Evolutionary conservation across 2,888 invertebrate species (phyloP).

Genomic region (Helobdella robusta): DNA sequence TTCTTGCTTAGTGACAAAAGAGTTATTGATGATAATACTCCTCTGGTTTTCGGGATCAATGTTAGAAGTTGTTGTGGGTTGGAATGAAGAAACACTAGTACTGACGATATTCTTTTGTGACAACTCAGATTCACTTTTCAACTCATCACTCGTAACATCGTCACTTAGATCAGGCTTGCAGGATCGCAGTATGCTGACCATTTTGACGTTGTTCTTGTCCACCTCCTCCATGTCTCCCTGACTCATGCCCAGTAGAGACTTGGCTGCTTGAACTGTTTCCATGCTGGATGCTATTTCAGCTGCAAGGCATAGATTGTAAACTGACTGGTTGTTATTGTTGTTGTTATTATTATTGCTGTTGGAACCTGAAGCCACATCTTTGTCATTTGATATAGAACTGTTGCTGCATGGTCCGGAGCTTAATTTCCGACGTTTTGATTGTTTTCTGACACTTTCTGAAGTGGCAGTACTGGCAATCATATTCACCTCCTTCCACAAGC

Average conservation of each 20-base stretch:
- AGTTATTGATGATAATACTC: not conserved
- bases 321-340: conserved; percentile 17
- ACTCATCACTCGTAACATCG: too few relatives aligned
- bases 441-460: too few relatives aligned
- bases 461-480: too few relatives aligned
- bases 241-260: conserved; percentile 20
- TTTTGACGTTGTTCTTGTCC: conserved; percentile 12
- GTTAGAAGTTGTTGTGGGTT: too few relatives aligned
- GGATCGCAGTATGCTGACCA: conserved; percentile 12
- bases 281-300: conserved; percentile 24
- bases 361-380: too few relatives aligned
- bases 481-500: too few relatives aligned
- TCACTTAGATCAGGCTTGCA: not conserved
- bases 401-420: too few relatives aligned
- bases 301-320: conserved; percentile 18
- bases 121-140: too few relatives aligned
- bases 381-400: too few relatives aligned
- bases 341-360: not conserved
- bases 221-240: conserved; percentile 12
- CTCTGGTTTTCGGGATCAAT: not conserved
- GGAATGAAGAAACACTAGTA: too few relatives aligned
- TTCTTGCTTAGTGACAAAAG: not conserved
- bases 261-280: conserved; percentile 21
- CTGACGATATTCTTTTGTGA: too few relatives aligned
- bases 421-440: too few relatives aligned